phyloP scores from a whole-genome alignment of 2,113 vertebrate genomes.

The Elaphurus davidianus region DNA sequence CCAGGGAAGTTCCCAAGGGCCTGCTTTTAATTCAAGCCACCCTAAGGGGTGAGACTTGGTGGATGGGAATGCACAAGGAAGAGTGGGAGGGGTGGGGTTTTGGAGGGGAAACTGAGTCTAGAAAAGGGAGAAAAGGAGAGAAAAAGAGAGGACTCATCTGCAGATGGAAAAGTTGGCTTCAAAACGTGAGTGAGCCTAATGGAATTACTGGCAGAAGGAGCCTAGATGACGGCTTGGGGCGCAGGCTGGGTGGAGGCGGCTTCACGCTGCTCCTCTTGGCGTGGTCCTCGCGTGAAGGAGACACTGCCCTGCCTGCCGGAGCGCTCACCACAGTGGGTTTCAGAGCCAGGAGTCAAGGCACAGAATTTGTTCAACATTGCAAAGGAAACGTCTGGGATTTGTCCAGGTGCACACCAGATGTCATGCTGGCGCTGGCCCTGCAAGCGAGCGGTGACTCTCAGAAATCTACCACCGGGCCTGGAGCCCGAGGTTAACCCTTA shows the following conservation, averaged over 20 bases:
- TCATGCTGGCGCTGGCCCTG: not conserved
- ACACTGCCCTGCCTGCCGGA: not conserved
- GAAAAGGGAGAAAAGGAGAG: not conserved
- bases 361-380: slow-evolving; percentile 54
- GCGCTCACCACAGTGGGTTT: slow-evolving; percentile 36
- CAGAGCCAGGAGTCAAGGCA: slow-evolving; percentile 62
- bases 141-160: not conserved
- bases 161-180: not conserved
- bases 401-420: slow-evolving; percentile 77
- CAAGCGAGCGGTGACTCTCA: slow-evolving; percentile 5
- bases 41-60: not conserved
- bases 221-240: not conserved
- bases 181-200: not conserved
- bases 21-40: not conserved
- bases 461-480: slow-evolving; percentile 46
- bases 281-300: not conserved
- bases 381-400: slow-evolving; percentile 65
- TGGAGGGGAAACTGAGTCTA: not conserved
- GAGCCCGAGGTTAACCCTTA: slow-evolving; percentile 66
- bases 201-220: not conserved
- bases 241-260: not conserved
- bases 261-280: not conserved
- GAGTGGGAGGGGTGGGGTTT: not conserved
- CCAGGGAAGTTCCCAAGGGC: not conserved
- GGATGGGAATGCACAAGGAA: not conserved